These are phyloP conservation scores for Deladenus siricidicola DNA, from an alignment of 2,888 invertebrate genomes.

Conservation along the genomic window DNA sequence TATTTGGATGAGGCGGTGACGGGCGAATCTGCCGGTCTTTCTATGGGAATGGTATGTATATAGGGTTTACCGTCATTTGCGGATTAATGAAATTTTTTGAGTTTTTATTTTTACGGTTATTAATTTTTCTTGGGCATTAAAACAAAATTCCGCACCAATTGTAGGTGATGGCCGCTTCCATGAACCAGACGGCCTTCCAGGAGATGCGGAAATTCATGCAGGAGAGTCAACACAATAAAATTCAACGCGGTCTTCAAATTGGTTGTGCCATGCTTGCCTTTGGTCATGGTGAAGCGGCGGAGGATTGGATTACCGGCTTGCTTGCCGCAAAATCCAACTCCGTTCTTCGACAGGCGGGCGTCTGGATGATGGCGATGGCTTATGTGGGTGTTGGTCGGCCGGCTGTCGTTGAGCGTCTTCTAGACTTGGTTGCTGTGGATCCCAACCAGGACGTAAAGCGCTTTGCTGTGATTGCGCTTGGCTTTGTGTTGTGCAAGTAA, in stretches of 20 bases:
- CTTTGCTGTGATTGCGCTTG: slow-evolving; percentile 94
- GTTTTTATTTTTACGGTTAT: not conserved
- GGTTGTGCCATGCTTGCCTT: slow-evolving; percentile 64
- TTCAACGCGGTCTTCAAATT: slow-evolving; percentile 86
- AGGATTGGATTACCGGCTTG: slow-evolving; percentile 75
- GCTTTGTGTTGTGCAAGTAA: slow-evolving; percentile 85
- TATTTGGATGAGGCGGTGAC: slow-evolving; percentile 98
- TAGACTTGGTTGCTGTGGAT: slow-evolving; percentile 77
- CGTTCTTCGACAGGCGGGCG: slow-evolving; percentile 69
- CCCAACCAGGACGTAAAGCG: slow-evolving; percentile 97
- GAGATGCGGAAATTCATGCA: slow-evolving; percentile 64
- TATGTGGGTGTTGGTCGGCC: slow-evolving; percentile 90
- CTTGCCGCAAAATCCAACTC: slow-evolving; percentile 46
- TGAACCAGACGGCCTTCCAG: slow-evolving; percentile 65
- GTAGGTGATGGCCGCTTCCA: slow-evolving; percentile 81
- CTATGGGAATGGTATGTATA: slow-evolving; percentile 77
- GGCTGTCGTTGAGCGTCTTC: slow-evolving; percentile 81
- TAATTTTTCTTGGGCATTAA: not conserved
- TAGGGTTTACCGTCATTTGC: not conserved
- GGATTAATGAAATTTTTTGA: not conserved
- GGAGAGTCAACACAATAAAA: slow-evolving; percentile 96
- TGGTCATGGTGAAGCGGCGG: slow-evolving; percentile 89
- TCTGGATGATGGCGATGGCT: slow-evolving; percentile 78
- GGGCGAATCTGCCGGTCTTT: slow-evolving; percentile 95
- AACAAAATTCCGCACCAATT: not conserved